Percentiles rank a stretch among this genome's conserved stretches.
Evolutionary conservation across 2,113 vertebrate genomes (phyloP).

Genomic region (Orcinus orca): DNA sequence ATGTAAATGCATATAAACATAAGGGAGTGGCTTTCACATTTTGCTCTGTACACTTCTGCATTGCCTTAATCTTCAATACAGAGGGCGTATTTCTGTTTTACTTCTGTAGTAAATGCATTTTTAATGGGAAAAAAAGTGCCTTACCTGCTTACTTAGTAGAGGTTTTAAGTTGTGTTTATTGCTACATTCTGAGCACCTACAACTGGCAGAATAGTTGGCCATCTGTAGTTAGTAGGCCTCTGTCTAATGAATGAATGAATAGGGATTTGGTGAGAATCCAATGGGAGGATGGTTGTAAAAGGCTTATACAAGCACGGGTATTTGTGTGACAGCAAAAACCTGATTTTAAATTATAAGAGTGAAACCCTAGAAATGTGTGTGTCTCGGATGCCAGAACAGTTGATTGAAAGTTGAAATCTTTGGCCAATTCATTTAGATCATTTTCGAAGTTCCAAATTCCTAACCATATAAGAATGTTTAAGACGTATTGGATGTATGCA

Average conservation of each 20-base stretch:
- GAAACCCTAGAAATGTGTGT: not conserved
- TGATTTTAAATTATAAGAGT: not conserved
- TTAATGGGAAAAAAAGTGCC: conserved; percentile 18
- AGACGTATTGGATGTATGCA: not conserved
- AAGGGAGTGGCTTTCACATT: not conserved
- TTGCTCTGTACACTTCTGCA: not conserved
- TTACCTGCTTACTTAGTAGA: not conserved
- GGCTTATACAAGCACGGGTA: not conserved
- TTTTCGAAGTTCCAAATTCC: conserved; percentile 16
- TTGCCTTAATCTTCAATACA: conserved; percentile 8
- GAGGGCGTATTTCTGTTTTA: not conserved
- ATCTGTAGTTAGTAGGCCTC: not conserved
- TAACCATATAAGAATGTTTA: conserved; percentile 12
- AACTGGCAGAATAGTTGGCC: not conserved
- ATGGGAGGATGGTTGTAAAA: not conserved
- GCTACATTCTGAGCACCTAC: not conserved
- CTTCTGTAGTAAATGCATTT: not conserved
- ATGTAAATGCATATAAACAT: not conserved
- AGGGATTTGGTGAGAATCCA: not conserved
- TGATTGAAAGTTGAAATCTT: conserved; percentile 30
- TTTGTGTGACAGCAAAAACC: not conserved
- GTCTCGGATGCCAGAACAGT: not conserved
- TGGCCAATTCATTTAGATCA: not conserved
- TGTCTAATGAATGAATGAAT: not conserved
- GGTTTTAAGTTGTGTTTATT: not conserved